Evolutionary conservation across 2,797 vertebrate species (phyloP).

Genomic region (Hapalemur alaotrensis): DNA sequence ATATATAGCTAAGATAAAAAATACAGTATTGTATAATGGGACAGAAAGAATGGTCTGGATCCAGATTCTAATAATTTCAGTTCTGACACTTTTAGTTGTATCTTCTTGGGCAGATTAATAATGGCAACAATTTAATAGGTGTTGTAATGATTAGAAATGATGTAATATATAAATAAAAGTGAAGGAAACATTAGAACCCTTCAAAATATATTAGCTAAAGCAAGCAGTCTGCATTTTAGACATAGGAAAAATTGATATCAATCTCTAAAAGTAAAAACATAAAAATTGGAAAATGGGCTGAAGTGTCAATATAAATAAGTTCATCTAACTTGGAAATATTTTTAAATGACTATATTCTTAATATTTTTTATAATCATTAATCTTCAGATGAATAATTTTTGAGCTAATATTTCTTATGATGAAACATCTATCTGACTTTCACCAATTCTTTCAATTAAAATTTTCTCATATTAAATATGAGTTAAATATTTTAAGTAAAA

Average conservation of each 20-base stretch:
- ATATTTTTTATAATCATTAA: background rate
- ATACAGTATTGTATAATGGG: background rate
- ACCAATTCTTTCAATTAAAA: background rate
- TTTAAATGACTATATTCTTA: background rate
- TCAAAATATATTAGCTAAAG: background rate
- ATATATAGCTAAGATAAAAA: background rate
- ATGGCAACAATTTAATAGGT: background rate
- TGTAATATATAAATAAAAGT: background rate
- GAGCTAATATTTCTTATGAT: background rate
- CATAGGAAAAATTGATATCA: background rate
- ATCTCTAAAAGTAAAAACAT: background rate
- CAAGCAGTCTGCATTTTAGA: background rate
- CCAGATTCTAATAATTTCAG: background rate
- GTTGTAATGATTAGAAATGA: background rate
- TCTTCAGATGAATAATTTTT: background rate
- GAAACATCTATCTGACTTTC: background rate
- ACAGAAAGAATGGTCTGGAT: background rate
- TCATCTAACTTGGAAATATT: background rate
- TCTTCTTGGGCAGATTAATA: background rate
- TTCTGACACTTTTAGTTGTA: background rate
- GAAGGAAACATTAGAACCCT: background rate
- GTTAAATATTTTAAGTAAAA: constrained; percentile 12
- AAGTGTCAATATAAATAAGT: background rate
- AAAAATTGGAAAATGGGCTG: background rate
- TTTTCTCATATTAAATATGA: background rate